Evolutionary conservation across 2,113 vertebrate species (phyloP).

Genomic region (Centropus unirufus): DNA sequence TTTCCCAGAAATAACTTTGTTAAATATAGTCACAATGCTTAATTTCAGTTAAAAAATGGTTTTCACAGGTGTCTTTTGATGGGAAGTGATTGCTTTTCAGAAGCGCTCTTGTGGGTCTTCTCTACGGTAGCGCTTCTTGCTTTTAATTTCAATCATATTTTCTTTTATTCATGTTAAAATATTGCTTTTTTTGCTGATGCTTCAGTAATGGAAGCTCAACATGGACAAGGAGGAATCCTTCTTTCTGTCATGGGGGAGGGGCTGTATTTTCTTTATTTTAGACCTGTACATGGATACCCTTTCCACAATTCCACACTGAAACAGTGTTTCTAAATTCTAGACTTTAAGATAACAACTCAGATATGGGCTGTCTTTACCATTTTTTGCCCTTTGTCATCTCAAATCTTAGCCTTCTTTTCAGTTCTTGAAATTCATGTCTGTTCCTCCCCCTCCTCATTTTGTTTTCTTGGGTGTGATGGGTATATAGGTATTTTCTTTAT

Average conservation of each 20-base stretch:
- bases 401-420: not conserved
- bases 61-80: not conserved
- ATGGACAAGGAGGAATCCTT: not conserved
- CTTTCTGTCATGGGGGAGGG: not conserved
- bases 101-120: not conserved
- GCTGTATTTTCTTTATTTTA: not conserved
- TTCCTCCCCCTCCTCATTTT: accelerated
- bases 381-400: not conserved
- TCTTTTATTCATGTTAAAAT: not conserved
- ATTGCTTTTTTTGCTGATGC: not conserved
- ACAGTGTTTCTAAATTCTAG: not conserved
- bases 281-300: not conserved
- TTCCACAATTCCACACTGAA: not conserved
- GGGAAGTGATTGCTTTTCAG: not conserved
- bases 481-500: not conserved
- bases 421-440: accelerated
- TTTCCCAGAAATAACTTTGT: not conserved
- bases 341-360: not conserved
- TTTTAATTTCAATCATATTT: not conserved
- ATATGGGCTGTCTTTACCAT: not conserved
- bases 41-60: not conserved
- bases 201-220: not conserved
- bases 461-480: not conserved
- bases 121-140: not conserved
- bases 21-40: not conserved